Base-by-base conservation (phyloP, 2,888 invertebrate genomes). In the Imbricaverruca yamaguchii region DNA sequence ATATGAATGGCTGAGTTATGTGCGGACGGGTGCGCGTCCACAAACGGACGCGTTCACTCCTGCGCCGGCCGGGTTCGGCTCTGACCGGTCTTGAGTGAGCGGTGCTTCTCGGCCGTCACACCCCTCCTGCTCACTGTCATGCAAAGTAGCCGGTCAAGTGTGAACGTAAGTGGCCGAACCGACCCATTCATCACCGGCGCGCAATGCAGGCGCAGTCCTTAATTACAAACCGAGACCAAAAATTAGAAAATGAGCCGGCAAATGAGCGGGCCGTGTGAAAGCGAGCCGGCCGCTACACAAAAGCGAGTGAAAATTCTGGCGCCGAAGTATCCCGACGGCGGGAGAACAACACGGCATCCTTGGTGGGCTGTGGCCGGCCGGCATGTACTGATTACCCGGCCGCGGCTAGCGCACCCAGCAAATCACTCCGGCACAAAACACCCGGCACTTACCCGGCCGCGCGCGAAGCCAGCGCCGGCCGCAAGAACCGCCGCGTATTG, bases 161-260 rank as follows among this genome's bases (percentile, higher is more conserved):
- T 74, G 74, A 74, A 74, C 53, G 74, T 3, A 18, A 74, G 9
- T n/a, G 55, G 9, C 53, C 74, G 9, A 3, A 55, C 55, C 7
- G 2, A 18, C 18, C 21, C 74, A 55, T 74, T 74, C 74, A 74
- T 74, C 74, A 74, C 10, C 18, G 18, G 53, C 53, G 55, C 18
- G 8, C 15, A 21, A n/a, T n/a, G 55, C 23, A 74, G 23, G 53
- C 23, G 74, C 53, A 55, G 23, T 55, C 21, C 21, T 8, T 74
- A 74, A 74, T 74, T 15, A 74, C 53, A 15, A 55, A 11, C 74
- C 74, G 74, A 55, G 53, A 7, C 18, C 74, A 55, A 55, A 74
- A 74, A 74, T 74, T 53, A 74, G 74, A 74, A 74, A 74, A 74
- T 74, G 74, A 74, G 74, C 74, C 74, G 21, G 21, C 74, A 74